Percentiles rank a stretch among this genome's conserved stretches.
These are phyloP conservation scores for Cheilosia grossa DNA, from an alignment of 2,888 invertebrate genomes.

Conservation along the genomic window DNA sequence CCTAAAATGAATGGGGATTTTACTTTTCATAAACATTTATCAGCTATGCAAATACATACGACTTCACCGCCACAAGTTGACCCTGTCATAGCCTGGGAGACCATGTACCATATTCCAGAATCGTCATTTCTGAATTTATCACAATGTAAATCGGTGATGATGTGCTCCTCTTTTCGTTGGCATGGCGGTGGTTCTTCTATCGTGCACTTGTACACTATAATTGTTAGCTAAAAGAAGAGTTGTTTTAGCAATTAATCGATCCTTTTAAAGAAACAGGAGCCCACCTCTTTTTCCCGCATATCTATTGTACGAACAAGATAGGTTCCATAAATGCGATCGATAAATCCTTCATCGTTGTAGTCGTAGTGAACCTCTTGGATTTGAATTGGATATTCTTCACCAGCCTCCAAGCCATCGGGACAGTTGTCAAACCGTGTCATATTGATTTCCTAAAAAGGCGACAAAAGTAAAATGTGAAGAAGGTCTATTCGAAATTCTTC, in stretches of 20 bases:
- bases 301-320: conserved; percentile 67
- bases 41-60: conserved; percentile 40
- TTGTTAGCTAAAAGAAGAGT: conserved; percentile 43
- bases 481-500: no score
- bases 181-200: conserved; percentile 43
- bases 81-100: conserved; percentile 70
- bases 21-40: neutral
- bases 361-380: conserved; percentile 59
- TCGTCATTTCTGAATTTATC: conserved; percentile 63
- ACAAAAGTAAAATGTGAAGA: neutral
- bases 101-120: conserved; percentile 74
- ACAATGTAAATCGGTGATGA: conserved; percentile 64
- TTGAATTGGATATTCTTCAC: conserved; percentile 59
- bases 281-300: conserved; percentile 60
- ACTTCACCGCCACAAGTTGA: conserved; percentile 76
- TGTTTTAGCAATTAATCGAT: neutral
- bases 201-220: conserved; percentile 60
- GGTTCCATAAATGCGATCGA: conserved; percentile 68
- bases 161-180: conserved; percentile 43
- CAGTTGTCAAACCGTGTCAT: conserved; percentile 74
- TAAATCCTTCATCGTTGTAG: conserved; percentile 53
- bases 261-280: neutral
- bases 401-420: conserved; percentile 10
- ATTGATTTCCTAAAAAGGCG: conserved; percentile 65
- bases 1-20: conserved; percentile 15